These are phyloP conservation scores for Apeira syringaria DNA, from an alignment of 2,888 invertebrate species.

Conservation along the genomic window DNA sequence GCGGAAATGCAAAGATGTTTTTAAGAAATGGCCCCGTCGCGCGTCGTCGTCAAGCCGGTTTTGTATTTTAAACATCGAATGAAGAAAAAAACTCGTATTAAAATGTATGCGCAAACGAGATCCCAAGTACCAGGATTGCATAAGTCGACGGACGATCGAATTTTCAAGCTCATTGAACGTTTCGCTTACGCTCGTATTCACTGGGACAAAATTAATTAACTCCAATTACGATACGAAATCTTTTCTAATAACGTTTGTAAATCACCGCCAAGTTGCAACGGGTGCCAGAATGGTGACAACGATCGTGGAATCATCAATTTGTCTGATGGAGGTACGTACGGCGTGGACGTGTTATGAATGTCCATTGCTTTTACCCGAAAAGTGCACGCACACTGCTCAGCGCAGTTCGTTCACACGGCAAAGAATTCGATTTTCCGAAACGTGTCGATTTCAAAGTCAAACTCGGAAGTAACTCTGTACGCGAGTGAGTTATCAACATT, in stretches of 20 bases:
- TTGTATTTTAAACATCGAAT: slow-evolving; percentile 62
- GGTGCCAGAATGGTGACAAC: slow-evolving; percentile 39
- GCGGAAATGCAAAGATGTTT: slow-evolving; percentile 78
- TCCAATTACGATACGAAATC: slow-evolving; percentile 64
- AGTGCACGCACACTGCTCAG: slow-evolving; percentile 34
- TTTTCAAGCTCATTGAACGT: slow-evolving; percentile 50
- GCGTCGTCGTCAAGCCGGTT: slow-evolving; percentile 61
- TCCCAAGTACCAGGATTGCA: slow-evolving; percentile 72
- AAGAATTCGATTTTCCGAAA: slow-evolving; percentile 47
- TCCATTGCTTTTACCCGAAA: slow-evolving; percentile 43
- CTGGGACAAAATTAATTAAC: slow-evolving; percentile 25
- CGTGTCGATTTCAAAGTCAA: slow-evolving; percentile 52
- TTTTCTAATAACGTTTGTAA: slow-evolving; percentile 53
- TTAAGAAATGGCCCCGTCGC: slow-evolving; percentile 59
- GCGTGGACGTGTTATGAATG: slow-evolving; percentile 47
- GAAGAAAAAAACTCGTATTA: slow-evolving; percentile 69
- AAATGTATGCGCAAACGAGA: slow-evolving; percentile 80
- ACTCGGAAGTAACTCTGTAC: slow-evolving; percentile 77
- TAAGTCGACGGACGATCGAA: slow-evolving; percentile 54
- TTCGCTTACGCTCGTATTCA: slow-evolving; percentile 61
- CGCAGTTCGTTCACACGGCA: slow-evolving; percentile 51
- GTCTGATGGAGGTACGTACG: slow-evolving; percentile 39
- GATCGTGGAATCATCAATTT: slow-evolving; percentile 46
- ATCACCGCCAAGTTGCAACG: slow-evolving; percentile 39
- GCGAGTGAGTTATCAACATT: slow-evolving; percentile 81